These are phyloP conservation scores for Gavialis gangeticus DNA, from an alignment of 2,113 vertebrate species.

Conservation along the genomic window DNA sequence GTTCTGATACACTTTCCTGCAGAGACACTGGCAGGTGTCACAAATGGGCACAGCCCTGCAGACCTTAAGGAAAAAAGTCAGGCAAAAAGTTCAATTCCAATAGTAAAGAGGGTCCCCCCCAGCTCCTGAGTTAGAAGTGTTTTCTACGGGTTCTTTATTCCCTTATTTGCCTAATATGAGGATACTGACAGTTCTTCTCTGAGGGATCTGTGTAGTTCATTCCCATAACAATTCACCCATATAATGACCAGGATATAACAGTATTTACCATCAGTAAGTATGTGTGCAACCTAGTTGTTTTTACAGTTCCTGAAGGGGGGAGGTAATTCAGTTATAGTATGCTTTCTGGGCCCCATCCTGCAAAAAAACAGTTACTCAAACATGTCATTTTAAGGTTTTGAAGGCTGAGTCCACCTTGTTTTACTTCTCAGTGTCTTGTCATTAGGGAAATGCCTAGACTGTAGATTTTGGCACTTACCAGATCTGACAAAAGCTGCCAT, in stretches of 20 bases:
- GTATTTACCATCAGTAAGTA: not conserved
- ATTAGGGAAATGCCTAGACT: slow-evolving; percentile 9
- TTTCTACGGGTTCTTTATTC: not conserved
- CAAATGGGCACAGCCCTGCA: not conserved
- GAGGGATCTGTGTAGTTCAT: not conserved
- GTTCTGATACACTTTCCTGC: slow-evolving; percentile 1
- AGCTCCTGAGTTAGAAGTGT: not conserved
- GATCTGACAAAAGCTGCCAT: not conserved
- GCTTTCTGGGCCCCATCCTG: not conserved
- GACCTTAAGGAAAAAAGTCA: not conserved
- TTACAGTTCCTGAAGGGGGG: not conserved
- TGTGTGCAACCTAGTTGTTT: not conserved
- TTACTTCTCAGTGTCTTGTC: slow-evolving; percentile 34
- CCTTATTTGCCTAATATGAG: slow-evolving; percentile 31
- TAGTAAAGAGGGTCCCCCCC: no score
- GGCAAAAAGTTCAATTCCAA: not conserved
- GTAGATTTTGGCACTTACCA: not conserved
- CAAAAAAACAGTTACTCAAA: not conserved
- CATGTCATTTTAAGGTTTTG: not conserved
- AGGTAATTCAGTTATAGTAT: not conserved
- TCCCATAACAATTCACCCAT: not conserved
- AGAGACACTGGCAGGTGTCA: not conserved
- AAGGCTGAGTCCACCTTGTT: not conserved
- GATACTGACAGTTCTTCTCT: slow-evolving; percentile 18
- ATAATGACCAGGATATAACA: not conserved